Percentiles rank a stretch among this genome's conserved stretches.
Evolutionary conservation across 2,113 vertebrate species (phyloP).

Genomic region (Picathartes gymnocephalus): DNA sequence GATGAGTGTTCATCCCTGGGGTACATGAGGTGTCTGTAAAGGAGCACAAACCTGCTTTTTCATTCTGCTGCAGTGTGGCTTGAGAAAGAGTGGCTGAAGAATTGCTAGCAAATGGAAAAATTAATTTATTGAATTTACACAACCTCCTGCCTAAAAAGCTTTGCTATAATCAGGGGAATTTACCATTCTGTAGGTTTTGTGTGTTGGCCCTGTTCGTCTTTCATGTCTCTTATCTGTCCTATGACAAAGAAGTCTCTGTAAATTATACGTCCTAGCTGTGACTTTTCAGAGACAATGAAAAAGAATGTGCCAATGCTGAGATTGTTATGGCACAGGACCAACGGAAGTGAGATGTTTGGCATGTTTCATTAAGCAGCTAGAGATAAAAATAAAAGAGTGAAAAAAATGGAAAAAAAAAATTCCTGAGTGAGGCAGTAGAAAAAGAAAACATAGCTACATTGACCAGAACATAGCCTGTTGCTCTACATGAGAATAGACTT

Average conservation of each 20-base stretch:
- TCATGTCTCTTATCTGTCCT: background rate
- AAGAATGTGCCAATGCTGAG: background rate
- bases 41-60: background rate
- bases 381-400: background rate
- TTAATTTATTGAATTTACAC: background rate
- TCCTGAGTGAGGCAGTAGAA: background rate
- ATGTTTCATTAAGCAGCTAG: background rate
- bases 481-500: background rate
- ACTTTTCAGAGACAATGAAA: background rate
- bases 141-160: background rate
- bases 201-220: background rate
- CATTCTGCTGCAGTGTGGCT: background rate
- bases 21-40: background rate
- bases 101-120: background rate
- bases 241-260: background rate
- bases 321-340: background rate
- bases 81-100: background rate
- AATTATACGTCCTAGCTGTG: background rate
- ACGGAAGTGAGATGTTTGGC: background rate
- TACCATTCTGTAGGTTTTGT: background rate
- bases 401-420: rapidly evolving
- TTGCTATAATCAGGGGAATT: background rate
- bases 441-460: background rate
- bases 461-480: background rate
- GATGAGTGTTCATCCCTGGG: background rate